Evolutionary conservation across 2,113 vertebrate species (phyloP).

Genomic region (Oxyura jamaicensis): DNA sequence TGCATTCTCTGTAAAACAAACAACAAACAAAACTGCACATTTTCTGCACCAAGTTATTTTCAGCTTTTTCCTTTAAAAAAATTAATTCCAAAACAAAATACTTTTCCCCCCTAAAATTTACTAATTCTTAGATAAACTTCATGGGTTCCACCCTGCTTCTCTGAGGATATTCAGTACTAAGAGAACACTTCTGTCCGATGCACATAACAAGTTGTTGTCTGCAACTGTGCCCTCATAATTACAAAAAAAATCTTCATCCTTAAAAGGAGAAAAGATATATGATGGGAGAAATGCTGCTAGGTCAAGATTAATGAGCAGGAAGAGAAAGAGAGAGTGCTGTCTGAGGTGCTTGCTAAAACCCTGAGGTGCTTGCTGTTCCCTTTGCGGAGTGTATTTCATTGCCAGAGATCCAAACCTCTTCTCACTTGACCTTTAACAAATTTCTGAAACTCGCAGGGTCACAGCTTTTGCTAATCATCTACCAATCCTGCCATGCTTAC

Average conservation of each 20-base stretch:
- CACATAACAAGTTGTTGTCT: neutral
- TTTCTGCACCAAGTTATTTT: neutral
- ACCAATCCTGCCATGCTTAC: neutral
- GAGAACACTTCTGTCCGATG: neutral
- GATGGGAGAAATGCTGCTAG: neutral
- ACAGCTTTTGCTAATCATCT: constrained; percentile 36
- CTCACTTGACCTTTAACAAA: constrained; percentile 45
- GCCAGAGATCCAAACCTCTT: neutral
- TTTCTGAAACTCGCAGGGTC: neutral
- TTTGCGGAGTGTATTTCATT: neutral
- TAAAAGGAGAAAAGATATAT: neutral
- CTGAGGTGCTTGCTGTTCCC: neutral
- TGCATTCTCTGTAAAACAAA: neutral
- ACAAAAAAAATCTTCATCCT: neutral
- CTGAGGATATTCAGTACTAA: neutral
- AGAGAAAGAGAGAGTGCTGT: neutral
- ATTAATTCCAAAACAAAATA: neutral
- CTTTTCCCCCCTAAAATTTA: neutral
- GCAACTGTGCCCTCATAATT: neutral
- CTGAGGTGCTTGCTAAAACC: constrained; percentile 8
- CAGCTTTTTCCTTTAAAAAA: neutral
- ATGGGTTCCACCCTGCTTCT: neutral
- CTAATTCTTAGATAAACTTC: neutral
- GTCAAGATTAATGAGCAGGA: constrained; percentile 43
- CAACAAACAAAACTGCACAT: neutral